These are phyloP conservation scores for Conus betulinus DNA, from an alignment of 1,140 invertebrate species.

Conservation along the genomic window DNA sequence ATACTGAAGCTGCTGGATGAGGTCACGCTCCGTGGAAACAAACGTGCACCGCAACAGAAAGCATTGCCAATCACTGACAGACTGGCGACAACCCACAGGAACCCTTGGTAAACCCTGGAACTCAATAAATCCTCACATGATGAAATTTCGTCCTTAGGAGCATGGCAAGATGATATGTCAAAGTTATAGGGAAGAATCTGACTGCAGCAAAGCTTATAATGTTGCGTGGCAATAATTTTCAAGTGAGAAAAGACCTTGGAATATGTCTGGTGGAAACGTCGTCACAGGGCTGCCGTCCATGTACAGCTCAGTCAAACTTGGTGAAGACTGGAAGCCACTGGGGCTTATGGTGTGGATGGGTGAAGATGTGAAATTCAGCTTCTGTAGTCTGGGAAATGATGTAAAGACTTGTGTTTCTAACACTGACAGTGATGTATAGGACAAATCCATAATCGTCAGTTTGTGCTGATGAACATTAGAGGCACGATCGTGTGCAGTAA, in stretches of 20 bases:
- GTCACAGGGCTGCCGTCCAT: neutral
- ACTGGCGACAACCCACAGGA: conserved; percentile 48
- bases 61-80: conserved; percentile 51
- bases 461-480: too few relatives aligned
- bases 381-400: neutral
- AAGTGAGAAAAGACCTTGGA: neutral
- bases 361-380: neutral
- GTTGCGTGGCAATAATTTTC: neutral
- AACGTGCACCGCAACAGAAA: conserved; percentile 21
- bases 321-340: neutral
- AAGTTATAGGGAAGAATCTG: neutral
- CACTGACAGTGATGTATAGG: too few relatives aligned
- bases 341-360: neutral
- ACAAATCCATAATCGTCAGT: too few relatives aligned
- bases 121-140: conserved; percentile 55
- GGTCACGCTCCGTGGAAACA: neutral
- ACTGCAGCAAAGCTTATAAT: neutral
- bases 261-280: neutral
- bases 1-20: conserved; percentile 18
- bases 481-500: too few relatives aligned
- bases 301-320: neutral
- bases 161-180: neutral
- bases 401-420: too few relatives aligned
- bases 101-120: conserved; percentile 34
- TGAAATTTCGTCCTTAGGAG: conserved; percentile 42